phyloP scores from a whole-genome alignment of 2,113 vertebrate genomes.

The Saimiri boliviensis region DNA sequence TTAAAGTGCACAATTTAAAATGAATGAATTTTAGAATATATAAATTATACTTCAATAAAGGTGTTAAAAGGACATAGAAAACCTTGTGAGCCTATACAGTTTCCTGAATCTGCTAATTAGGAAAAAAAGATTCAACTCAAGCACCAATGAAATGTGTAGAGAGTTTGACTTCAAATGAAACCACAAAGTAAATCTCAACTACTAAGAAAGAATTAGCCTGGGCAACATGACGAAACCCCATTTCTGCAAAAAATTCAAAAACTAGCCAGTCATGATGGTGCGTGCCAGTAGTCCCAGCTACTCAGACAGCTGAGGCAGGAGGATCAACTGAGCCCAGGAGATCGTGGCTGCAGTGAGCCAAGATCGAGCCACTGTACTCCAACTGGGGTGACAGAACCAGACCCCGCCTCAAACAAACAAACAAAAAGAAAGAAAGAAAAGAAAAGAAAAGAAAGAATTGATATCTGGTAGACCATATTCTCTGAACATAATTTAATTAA shows the following conservation, averaged over 20 bases:
- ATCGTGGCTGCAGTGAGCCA: too few relatives aligned
- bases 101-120: neutral
- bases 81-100: neutral
- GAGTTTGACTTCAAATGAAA: neutral
- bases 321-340: too few relatives aligned
- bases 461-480: neutral
- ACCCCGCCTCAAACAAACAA: too few relatives aligned
- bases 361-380: too few relatives aligned
- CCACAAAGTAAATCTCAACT: neutral
- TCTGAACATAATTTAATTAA: neutral
- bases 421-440: too few relatives aligned
- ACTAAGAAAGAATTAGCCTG: neutral
- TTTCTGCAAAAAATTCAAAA: too few relatives aligned
- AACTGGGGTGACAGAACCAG: too few relatives aligned
- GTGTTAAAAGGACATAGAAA: neutral
- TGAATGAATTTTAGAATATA: neutral
- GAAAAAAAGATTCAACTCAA: neutral
- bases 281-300: too few relatives aligned
- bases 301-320: too few relatives aligned
- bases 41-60: neutral
- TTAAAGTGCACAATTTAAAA: neutral
- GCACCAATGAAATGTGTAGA: neutral
- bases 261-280: too few relatives aligned
- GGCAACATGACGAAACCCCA: too few relatives aligned
- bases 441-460: neutral